phyloP scores from a whole-genome alignment of 1,140 invertebrate species.

The Brachionus asplanchnoidis region DNA sequence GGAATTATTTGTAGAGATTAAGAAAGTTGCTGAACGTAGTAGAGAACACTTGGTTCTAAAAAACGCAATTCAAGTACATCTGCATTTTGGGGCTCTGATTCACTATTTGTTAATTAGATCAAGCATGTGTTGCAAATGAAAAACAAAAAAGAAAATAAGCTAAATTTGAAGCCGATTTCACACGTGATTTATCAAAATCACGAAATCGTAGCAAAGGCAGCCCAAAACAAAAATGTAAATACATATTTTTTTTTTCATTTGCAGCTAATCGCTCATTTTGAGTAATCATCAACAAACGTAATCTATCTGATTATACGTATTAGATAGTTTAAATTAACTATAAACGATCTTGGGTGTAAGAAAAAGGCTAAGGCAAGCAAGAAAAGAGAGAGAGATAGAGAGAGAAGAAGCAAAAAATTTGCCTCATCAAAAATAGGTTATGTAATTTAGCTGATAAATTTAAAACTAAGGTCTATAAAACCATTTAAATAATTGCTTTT shows the following conservation, averaged over 20 bases:
- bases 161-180: not conserved
- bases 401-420: not conserved
- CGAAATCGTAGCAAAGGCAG: not conserved
- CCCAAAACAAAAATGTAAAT: not conserved
- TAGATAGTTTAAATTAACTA: not conserved
- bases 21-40: too few species aligned
- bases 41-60: not conserved
- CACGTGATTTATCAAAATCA: not conserved
- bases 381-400: too few species aligned
- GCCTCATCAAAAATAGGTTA: not conserved
- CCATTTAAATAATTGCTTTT: not conserved
- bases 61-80: not conserved
- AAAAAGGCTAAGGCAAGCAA: not conserved
- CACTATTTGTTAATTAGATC: not conserved
- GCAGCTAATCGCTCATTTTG: not conserved
- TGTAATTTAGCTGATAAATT: not conserved
- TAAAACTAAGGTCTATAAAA: not conserved
- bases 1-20: too few species aligned
- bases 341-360: not conserved
- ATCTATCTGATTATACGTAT: not conserved
- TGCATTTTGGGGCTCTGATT: not conserved
- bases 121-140: not conserved
- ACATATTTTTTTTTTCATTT: not conserved
- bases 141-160: not conserved
- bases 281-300: slow-evolving; percentile 1